Percentiles rank a stretch among this genome's conserved stretches.
Evolutionary conservation across 2,113 vertebrate species (phyloP).

Genomic region (Panthera leo): DNA sequence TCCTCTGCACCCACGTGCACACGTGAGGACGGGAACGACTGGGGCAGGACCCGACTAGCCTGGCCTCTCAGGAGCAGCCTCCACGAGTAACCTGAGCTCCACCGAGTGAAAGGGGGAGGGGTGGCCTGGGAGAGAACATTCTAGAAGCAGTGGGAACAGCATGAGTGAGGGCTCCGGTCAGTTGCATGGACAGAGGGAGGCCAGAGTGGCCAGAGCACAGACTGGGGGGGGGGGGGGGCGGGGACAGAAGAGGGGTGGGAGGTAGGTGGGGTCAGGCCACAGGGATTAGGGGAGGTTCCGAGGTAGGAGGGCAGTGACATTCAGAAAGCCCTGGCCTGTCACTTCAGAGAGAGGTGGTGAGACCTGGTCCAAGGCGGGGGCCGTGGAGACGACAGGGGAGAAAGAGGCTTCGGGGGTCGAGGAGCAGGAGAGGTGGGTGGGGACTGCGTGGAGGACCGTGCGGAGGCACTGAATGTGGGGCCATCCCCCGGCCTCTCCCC

Average conservation of each 20-base stretch:
- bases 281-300: background rate
- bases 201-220: background rate
- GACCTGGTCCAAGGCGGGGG: background rate
- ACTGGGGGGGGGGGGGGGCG: too few relatives aligned
- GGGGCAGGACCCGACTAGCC: background rate
- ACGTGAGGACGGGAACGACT: accelerated
- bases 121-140: background rate
- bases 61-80: background rate
- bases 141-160: background rate
- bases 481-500: background rate
- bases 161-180: background rate
- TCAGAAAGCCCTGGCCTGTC: background rate
- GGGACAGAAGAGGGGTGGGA: background rate
- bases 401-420: too few relatives aligned
- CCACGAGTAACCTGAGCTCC: background rate
- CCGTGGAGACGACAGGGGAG: background rate
- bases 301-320: too few relatives aligned
- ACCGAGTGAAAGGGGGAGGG: background rate
- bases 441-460: background rate
- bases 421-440: background rate
- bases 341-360: background rate
- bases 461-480: too few relatives aligned
- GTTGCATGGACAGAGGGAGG: background rate
- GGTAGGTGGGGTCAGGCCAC: background rate
- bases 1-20: background rate